A percentile compares a stretch with the other conserved stretches of the same genome.
Evolutionary conservation across 1,140 invertebrate species (phyloP).

Genomic region (Anastrepha obliqua): DNA sequence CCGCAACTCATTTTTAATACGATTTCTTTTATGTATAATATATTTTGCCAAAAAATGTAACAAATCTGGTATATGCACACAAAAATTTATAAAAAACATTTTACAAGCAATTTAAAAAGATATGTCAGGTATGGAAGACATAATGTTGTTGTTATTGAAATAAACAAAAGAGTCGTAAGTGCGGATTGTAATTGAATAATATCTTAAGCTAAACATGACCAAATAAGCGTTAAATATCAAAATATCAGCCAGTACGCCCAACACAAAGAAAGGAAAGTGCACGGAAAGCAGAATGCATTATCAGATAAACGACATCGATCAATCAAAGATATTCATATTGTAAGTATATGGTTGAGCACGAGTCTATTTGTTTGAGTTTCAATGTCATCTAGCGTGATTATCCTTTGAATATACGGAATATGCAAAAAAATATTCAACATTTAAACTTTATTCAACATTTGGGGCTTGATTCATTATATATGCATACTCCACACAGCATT

Average conservation of each 20-base stretch:
- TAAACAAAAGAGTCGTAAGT: neutral
- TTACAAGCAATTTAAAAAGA: neutral
- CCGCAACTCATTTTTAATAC: neutral
- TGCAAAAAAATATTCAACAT: too few species aligned
- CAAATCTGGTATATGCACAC: too few species aligned
- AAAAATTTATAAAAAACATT: neutral
- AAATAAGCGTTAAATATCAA: constrained; percentile 26
- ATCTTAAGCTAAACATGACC: neutral
- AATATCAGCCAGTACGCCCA: neutral
- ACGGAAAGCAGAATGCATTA: too few species aligned
- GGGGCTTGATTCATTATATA: too few species aligned
- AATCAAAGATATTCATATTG: neutral
- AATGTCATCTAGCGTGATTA: too few species aligned
- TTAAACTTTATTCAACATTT: too few species aligned
- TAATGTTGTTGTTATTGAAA: neutral
- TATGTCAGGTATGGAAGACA: neutral
- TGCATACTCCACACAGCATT: too few species aligned
- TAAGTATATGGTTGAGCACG: too few species aligned
- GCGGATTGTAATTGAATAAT: neutral
- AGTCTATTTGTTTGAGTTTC: too few species aligned
- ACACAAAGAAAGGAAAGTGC: neutral
- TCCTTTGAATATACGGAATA: too few species aligned
- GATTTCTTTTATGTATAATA: neutral
- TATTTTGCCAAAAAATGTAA: neutral
- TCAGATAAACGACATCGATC: neutral